These are phyloP conservation scores for Variabilichromis moorii DNA, from an alignment of 2,113 vertebrate genomes.

Conservation along the genomic window DNA sequence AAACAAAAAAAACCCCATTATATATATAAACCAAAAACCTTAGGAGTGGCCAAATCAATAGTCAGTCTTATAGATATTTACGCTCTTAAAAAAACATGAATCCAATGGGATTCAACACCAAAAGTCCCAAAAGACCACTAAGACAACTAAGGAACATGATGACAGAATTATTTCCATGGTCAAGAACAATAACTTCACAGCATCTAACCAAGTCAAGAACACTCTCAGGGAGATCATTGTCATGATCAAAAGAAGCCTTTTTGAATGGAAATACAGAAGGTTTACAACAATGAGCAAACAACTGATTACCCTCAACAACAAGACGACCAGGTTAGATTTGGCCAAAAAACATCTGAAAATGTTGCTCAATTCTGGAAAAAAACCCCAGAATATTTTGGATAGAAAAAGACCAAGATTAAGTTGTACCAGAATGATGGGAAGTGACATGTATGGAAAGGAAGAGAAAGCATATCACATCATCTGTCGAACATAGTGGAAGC, in stretches of 20 bases:
- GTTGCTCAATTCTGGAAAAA: background rate
- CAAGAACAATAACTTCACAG: background rate
- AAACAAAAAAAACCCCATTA: background rate
- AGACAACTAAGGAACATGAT: background rate
- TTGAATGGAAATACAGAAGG: background rate
- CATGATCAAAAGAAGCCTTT: background rate
- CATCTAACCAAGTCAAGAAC: background rate
- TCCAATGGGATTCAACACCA: background rate
- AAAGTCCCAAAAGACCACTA: background rate
- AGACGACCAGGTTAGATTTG: background rate
- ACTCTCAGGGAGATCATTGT: background rate
- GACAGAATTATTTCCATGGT: background rate
- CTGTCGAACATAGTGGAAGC: background rate
- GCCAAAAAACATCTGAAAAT: background rate
- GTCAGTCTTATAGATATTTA: background rate
- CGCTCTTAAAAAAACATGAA: background rate
- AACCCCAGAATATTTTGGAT: rapidly evolving
- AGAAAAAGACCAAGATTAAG: background rate
- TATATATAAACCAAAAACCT: background rate
- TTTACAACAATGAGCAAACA: background rate
- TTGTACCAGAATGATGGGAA: background rate
- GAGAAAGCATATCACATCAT: background rate
- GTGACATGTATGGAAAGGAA: background rate
- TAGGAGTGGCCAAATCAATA: background rate
- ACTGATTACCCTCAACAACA: background rate